These are phyloP conservation scores for Drosophila novamexicana DNA, from an alignment of 1,140 invertebrate genomes.

Conservation along the genomic window DNA sequence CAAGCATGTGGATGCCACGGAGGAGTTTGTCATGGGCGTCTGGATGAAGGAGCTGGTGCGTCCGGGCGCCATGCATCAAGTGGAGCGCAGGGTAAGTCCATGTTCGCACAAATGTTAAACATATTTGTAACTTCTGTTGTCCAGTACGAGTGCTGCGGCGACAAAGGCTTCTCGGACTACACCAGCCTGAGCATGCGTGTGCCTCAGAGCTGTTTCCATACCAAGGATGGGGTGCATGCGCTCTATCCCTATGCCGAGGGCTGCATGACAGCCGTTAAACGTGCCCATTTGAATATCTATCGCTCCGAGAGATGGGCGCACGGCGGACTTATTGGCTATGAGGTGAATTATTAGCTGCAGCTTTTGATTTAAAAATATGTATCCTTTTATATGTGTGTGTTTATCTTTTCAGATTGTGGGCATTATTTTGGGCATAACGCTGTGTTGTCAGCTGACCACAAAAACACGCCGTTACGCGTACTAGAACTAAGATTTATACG, in stretches of 20 bases:
- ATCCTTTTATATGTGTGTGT: neutral
- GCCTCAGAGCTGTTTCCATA: slow-evolving; percentile 69
- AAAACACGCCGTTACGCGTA: slow-evolving; percentile 71
- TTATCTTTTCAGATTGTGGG: slow-evolving; percentile 58
- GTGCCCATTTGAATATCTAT: slow-evolving; percentile 64
- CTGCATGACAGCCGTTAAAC: slow-evolving; percentile 65
- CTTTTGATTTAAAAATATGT: neutral
- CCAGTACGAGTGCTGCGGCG: slow-evolving; percentile 76
- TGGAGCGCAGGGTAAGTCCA: slow-evolving; percentile 58
- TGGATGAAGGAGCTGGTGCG: slow-evolving; percentile 71
- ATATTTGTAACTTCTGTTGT: neutral
- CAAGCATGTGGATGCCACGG: slow-evolving; percentile 54
- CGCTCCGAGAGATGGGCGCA: slow-evolving; percentile 65
- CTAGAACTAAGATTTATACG: slow-evolving; percentile 43
- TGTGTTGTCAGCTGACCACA: slow-evolving; percentile 73
- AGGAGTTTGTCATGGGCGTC: slow-evolving; percentile 59
- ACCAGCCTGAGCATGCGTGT: slow-evolving; percentile 51
- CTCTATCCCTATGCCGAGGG: slow-evolving; percentile 70
- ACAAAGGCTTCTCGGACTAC: slow-evolving; percentile 60
- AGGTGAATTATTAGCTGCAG: slow-evolving; percentile 46
- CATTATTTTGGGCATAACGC: slow-evolving; percentile 66
- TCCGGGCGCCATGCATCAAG: slow-evolving; percentile 64
- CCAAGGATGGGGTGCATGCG: slow-evolving; percentile 60
- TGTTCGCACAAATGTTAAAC: neutral
- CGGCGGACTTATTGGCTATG: slow-evolving; percentile 67